These are phyloP conservation scores for Tetrapedia diversipes DNA, from an alignment of 2,888 invertebrate species.

Conservation along the genomic window DNA sequence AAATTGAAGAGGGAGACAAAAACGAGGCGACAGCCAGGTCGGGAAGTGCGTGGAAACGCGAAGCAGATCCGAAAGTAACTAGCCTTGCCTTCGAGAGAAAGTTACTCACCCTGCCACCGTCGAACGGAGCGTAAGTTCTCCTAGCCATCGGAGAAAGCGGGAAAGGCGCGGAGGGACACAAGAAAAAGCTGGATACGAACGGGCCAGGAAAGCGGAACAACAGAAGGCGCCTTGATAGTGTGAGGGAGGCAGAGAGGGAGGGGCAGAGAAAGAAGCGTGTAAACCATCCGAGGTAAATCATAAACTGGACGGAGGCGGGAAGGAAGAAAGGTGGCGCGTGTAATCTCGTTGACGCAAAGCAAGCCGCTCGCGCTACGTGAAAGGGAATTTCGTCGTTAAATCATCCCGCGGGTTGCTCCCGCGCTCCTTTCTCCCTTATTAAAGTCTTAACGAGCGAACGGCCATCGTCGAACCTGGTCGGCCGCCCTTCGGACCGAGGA, in stretches of 20 bases:
- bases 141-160: not conserved
- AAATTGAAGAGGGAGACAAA: constrained; percentile 33
- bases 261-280: constrained; percentile 21
- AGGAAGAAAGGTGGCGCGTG: constrained; percentile 73
- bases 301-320: constrained; percentile 46
- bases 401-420: constrained; percentile 67
- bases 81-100: constrained; percentile 48
- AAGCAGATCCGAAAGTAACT: constrained; percentile 46
- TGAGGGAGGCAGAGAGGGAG: too few relatives aligned
- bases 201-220: constrained; percentile 4
- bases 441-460: constrained; percentile 70
- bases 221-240: constrained; percentile 32
- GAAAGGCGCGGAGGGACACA: not conserved
- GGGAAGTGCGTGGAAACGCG: constrained; percentile 27
- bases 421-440: constrained; percentile 76
- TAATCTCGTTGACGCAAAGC: constrained; percentile 78
- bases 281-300: constrained; percentile 56
- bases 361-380: constrained; percentile 58
- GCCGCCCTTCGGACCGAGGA: constrained; percentile 24
- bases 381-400: constrained; percentile 76
- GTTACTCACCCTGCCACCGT: constrained; percentile 6
- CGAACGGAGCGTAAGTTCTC: constrained; percentile 28
- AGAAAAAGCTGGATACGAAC: constrained; percentile 17
- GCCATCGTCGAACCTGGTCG: constrained; percentile 54
- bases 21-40: not conserved